These are phyloP conservation scores for Leistus spinibarbis DNA, from an alignment of 2,888 invertebrate species.

Conservation along the genomic window DNA sequence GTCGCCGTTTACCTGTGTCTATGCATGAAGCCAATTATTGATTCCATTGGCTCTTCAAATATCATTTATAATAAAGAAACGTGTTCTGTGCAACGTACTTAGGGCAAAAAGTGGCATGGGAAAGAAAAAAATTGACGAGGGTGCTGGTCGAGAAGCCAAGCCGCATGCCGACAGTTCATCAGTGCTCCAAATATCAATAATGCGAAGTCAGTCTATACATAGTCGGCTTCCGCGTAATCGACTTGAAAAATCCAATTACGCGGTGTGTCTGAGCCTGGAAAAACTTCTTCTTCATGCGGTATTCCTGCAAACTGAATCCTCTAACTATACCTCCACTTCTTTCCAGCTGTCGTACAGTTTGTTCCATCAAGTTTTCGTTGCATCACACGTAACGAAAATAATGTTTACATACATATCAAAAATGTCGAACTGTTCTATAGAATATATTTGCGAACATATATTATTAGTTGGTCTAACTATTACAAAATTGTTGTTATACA, in stretches of 20 bases:
- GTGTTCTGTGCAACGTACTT: not conserved
- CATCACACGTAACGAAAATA: no score
- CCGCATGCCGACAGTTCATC: not conserved
- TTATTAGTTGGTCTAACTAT: no score
- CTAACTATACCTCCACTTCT: not conserved
- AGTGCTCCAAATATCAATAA: constrained; percentile 6
- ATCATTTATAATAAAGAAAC: not conserved
- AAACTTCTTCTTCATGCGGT: not conserved
- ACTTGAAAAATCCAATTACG: constrained; percentile 11
- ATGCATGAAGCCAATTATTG: not conserved
- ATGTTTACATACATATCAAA: no score
- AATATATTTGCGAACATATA: no score
- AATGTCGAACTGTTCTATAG: no score
- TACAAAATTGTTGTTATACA: no score
- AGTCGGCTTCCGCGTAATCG: constrained; percentile 1
- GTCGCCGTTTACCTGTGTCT: not conserved
- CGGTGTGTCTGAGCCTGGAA: not conserved
- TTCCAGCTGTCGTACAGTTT: not conserved
- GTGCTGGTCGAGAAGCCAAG: not conserved
- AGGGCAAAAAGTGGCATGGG: not conserved
- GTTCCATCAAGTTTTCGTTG: no score
- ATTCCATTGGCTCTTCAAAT: not conserved
- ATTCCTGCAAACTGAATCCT: not conserved
- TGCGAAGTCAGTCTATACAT: not conserved
- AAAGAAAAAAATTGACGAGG: not conserved